Evolutionary conservation across 2,888 invertebrate genomes (phyloP).

Genomic region (Plusia festucae): DNA sequence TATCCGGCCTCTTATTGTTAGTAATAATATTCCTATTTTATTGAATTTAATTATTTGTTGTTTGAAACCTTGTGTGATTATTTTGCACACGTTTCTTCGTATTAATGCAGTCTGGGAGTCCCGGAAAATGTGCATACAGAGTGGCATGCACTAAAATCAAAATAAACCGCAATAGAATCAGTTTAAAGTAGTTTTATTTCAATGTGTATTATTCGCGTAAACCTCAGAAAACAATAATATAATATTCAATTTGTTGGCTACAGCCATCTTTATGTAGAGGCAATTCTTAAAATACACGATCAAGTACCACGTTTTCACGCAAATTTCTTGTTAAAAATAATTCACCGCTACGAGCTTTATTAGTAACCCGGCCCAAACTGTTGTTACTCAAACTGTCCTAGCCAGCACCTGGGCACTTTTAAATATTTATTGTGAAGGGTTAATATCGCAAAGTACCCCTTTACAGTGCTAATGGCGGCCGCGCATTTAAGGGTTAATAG

Average conservation of each 20-base stretch:
- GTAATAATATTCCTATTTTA: conserved; percentile 16
- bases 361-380: conserved; percentile 49
- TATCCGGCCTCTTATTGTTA: conserved; percentile 3
- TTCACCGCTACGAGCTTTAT: conserved; percentile 14
- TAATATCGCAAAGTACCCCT: conserved; percentile 66
- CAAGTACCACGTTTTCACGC: conserved; percentile 12
- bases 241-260: too few species aligned
- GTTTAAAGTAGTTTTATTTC: too few species aligned
- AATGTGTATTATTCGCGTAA: too few species aligned
- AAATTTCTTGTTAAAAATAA: conserved; percentile 48
- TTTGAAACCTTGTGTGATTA: not conserved
- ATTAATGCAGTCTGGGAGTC: not conserved
- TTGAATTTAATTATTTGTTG: not conserved
- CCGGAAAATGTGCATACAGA: too few species aligned
- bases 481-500: conserved; percentile 51
- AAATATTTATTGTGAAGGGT: conserved; percentile 66
- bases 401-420: conserved; percentile 61
- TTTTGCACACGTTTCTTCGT: conserved; percentile 12
- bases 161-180: too few species aligned
- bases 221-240: too few species aligned
- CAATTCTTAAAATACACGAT: too few species aligned
- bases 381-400: conserved; percentile 55
- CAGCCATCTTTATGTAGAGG: too few species aligned
- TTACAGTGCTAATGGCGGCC: conserved; percentile 60
- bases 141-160: too few species aligned